Base-by-base conservation (phyloP, 2,888 invertebrate species). In the Crossocerus cetratus region DNA sequence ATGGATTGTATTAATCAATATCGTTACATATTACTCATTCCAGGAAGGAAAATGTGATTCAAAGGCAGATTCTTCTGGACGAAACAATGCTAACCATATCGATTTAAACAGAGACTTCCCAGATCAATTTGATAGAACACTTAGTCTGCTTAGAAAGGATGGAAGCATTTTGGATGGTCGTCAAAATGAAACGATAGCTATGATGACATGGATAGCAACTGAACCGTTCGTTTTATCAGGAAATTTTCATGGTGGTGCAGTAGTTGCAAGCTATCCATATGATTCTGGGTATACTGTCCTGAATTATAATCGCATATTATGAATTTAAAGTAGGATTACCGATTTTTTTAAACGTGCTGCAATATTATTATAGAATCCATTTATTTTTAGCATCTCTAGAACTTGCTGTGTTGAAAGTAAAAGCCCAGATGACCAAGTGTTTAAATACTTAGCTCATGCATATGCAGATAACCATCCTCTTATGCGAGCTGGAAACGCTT, bases 241-340 rank as follows among this genome's bases (percentile, higher is more conserved):
- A 1, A 99, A 98, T 90, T 92, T 98, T 60, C 98, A 98, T 89
- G 98, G 98, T n/a, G 98, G 98, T 2, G 97, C 99, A 44, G 93
- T 99, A 0, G 99, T 99, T 1, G 99, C 98, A 63, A 99, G 99
- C 90, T 99, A 99, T 91, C 99, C 99, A 0, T 99, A 93, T 87
- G 99, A 97, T 89, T 94, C 95, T 16, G 92, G 92, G 96, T 96
- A 91, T 91, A 53, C 2, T 32, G 5, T 44, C 66, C 58, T 55
- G 14, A 43, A 1, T 44, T 16, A 11, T 42, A 23, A 13, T 5
- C 11, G 23, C 5, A 23, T 5, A 23, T 53, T 65, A 44, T 42
- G 20, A 43, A 43, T 43, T 16, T 53, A 44, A 32, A 49, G 1
- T 14, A 49, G n/a, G 8, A 55, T 22, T 58, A 32, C 8, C 42